A percentile compares a stretch with the other conserved stretches of the same genome.
phyloP scores from a whole-genome alignment of 2,797 vertebrate genomes.

The Megaceryle alcyon region DNA sequence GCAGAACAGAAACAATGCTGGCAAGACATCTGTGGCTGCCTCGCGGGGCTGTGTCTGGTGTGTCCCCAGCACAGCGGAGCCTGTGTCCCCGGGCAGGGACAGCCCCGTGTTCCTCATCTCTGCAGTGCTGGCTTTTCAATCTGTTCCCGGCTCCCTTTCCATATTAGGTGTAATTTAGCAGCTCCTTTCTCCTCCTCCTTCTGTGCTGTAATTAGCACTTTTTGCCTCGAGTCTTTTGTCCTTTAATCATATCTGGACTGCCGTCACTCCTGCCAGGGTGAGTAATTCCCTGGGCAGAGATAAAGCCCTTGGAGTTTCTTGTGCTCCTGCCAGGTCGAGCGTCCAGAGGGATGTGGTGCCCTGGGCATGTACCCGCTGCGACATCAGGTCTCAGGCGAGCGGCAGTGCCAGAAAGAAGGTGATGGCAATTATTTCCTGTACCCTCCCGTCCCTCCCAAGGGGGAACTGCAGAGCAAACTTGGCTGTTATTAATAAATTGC shows the following conservation, averaged over 20 bases:
- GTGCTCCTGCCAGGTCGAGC: background rate
- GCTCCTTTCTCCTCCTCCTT: background rate
- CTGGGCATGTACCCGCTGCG: background rate
- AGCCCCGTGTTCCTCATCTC: background rate
- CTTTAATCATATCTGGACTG: background rate
- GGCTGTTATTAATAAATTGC: background rate
- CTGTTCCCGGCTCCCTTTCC: background rate
- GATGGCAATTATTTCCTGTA: background rate
- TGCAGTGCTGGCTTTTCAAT: background rate
- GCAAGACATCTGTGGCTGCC: background rate
- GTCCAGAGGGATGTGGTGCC: background rate
- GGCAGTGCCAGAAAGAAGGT: background rate
- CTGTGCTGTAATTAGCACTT: background rate
- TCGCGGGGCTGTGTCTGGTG: fast-evolving
- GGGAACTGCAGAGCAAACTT: background rate
- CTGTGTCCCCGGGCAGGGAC: background rate
- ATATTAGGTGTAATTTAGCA: background rate
- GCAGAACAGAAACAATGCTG: background rate
- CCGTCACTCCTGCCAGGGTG: background rate
- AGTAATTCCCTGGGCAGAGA: background rate
- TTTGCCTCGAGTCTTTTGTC: background rate
- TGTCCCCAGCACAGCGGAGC: background rate
- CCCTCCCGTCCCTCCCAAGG: background rate
- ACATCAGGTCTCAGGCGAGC: fast-evolving
- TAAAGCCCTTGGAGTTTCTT: background rate